phyloP scores from a whole-genome alignment of 1,140 invertebrate species.

The Nylanderia fulva region DNA sequence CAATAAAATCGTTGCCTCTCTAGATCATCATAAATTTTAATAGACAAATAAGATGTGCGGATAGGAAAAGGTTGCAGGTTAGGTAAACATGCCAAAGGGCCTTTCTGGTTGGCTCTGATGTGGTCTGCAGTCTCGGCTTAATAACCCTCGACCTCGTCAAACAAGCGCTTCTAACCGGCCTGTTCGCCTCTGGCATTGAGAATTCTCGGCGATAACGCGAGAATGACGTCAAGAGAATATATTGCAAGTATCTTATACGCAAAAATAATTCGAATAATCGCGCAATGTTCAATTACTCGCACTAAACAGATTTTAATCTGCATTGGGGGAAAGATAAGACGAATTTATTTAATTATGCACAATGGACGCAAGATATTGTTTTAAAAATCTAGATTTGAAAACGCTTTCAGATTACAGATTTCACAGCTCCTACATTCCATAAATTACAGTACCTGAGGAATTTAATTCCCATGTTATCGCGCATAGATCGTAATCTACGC shows the following conservation, averaged over 20 bases:
- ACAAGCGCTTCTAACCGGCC: slow-evolving; percentile 82
- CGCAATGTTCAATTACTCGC: no score
- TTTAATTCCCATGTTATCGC: background rate
- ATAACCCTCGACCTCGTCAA: slow-evolving; percentile 85
- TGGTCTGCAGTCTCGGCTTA: slow-evolving; percentile 84
- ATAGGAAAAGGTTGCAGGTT: slow-evolving; percentile 65
- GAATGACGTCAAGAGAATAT: slow-evolving; percentile 25
- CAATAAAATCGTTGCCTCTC: background rate
- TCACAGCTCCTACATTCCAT: background rate
- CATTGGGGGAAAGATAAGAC: background rate
- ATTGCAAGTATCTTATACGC: background rate
- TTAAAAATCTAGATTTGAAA: background rate
- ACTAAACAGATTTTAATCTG: background rate
- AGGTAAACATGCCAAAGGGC: slow-evolving; percentile 80
- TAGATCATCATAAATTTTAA: slow-evolving; percentile 68
- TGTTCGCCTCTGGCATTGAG: slow-evolving; percentile 71
- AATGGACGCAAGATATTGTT: background rate
- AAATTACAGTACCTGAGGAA: background rate
- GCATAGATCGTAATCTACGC: background rate
- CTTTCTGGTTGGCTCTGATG: slow-evolving; percentile 83
- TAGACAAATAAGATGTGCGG: slow-evolving; percentile 60
- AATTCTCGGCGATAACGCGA: slow-evolving; percentile 53
- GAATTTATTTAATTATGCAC: background rate
- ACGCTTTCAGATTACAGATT: background rate
- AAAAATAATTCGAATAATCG: background rate